Conservation (phyloP, 1,140 invertebrate species). For the Drosophila kohkoa region DNA sequence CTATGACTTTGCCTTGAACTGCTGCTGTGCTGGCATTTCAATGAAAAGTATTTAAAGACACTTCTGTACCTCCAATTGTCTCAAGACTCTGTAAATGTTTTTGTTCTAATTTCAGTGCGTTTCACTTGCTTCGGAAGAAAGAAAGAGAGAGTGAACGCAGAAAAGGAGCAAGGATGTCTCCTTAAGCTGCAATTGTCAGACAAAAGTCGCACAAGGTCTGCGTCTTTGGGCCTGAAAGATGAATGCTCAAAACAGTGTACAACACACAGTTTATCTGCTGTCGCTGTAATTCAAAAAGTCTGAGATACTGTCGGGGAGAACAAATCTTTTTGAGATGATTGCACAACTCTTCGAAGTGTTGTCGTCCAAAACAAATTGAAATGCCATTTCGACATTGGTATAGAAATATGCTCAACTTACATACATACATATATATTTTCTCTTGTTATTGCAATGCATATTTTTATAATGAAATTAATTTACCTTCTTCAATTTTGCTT, state of each 20-base stretch:
- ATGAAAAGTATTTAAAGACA: conserved; percentile 55
- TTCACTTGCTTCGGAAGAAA: not conserved
- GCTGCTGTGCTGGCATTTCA: conserved; percentile 27
- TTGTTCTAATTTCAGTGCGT: conserved; percentile 32
- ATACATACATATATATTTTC: no score
- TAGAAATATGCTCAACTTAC: not conserved
- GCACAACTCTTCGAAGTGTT: not conserved
- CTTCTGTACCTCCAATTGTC: conserved; percentile 34
- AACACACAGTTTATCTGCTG: conserved; percentile 30
- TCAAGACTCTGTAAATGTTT: conserved; percentile 14
- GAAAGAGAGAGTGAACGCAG: not conserved
- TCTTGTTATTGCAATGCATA: no score
- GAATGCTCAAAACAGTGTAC: conserved; percentile 7
- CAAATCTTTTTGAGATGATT: conserved; percentile 5
- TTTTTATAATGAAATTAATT: no score
- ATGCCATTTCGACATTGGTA: not conserved
- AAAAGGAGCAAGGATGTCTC: conserved; percentile 1
- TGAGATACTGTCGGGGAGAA: not conserved
- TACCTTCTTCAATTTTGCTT: no score
- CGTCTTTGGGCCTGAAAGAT: conserved; percentile 26
- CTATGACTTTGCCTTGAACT: conserved; percentile 32
- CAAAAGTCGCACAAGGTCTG: conserved; percentile 17
- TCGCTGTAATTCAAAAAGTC: not conserved
- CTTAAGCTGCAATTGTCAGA: conserved; percentile 42
- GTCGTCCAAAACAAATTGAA: not conserved